These are phyloP conservation scores for Teleopsis dalmanni DNA, from an alignment of 1,140 invertebrate species.

Conservation along the genomic window DNA sequence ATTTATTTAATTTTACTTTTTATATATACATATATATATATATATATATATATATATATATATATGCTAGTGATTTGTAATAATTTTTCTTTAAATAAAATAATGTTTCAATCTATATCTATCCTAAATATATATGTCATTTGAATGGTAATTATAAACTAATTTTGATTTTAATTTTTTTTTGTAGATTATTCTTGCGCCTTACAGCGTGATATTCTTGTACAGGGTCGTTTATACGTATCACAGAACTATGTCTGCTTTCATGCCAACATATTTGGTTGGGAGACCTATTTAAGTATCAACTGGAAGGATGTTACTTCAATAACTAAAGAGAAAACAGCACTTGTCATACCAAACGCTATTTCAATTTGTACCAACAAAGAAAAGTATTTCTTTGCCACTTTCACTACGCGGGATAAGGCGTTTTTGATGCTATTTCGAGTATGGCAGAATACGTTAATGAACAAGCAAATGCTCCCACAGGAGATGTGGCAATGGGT, in stretches of 20 bases:
- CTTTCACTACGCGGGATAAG: constrained; percentile 85
- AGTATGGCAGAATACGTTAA: constrained; percentile 90
- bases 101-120: too few species aligned
- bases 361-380: constrained; percentile 75
- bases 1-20: too few species aligned
- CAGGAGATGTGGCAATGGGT: constrained; percentile 84
- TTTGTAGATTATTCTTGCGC: constrained; percentile 88
- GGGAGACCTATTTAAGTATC: constrained; percentile 77
- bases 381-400: constrained; percentile 90
- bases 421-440: constrained; percentile 90
- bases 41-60: too few species aligned
- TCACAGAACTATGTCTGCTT: constrained; percentile 92
- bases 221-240: constrained; percentile 86
- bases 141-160: neutral
- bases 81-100: too few species aligned
- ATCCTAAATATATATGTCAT: neutral
- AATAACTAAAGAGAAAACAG: constrained; percentile 86
- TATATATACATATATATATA: too few species aligned
- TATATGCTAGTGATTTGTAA: too few species aligned
- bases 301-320: constrained; percentile 84
- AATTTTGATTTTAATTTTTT: constrained; percentile 2
- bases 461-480: constrained; percentile 78
- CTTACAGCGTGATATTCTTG: constrained; percentile 87
- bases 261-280: constrained; percentile 91
- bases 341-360: constrained; percentile 90